Base-by-base conservation (phyloP, 1,140 invertebrate genomes). In the Drosophila nigrodunni region DNA sequence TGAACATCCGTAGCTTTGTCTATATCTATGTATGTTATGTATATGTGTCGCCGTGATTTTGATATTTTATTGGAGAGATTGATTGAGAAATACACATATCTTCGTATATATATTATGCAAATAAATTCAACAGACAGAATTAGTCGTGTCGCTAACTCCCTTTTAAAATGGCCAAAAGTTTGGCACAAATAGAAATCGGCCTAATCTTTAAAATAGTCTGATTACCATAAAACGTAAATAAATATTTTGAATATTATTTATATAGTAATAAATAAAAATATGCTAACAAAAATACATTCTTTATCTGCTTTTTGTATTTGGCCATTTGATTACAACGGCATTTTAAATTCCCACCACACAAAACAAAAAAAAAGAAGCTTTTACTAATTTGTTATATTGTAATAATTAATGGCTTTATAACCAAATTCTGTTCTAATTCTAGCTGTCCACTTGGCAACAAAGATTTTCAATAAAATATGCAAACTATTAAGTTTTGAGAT, bases 31-130 rank as follows among this genome's bases (percentile, higher is more conserved):
- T 41, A 11, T 41, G 9, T 41, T 10, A 39, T 39, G 15, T 13
- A 21, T 37, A 13, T 39, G 49, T 54, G 34, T 7, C 62, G 30
- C 34, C 25, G 49, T 25, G 41, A 50, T 49, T 39, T 50, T 57
- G 49, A 49, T 57, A 70, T 74, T 69, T 70, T 39, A 68, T 54
- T 3, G 58, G 41, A 69, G 57, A 74, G 65, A 74, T 68, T 60
- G 57, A 57, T 69, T 74, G 50, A 13, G 65, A 74, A 74, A 69
- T 69, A 30, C 25, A 30, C 25, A 5, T 30, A 30, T 30, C 25
- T 30, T 30, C 25, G 25, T 30, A 30, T 30, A 30, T 30, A 30
- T 6, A 30, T 30, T 71, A 71, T 71, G 61, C 61, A 72, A 72
- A 65, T 69, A 30, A 13, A 50, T 54, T n/a, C 11, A 37, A 62